Base-by-base conservation (phyloP, 2,888 invertebrate genomes). In the Agrochola lota region DNA sequence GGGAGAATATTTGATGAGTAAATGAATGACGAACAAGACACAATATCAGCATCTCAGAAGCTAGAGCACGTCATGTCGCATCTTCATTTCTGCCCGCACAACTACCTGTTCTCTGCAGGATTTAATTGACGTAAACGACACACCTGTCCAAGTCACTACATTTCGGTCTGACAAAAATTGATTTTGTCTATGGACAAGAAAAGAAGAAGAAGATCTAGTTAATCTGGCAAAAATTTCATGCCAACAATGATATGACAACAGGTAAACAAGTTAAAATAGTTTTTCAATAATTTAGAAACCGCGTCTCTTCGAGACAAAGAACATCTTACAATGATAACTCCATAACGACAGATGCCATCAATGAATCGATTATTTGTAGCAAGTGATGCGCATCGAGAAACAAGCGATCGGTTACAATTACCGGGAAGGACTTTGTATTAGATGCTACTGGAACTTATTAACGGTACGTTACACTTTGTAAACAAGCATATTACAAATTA, bases 301-400 rank as follows among this genome's bases (percentile, higher is more conserved):
- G 23, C 46, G 43, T 49, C 55, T 79, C 52, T 57, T 30, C 4
- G 23, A 64, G 49, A 78, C 83, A 82, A 69, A 77, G 69, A 74
- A 57, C 63, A 60, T 73, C 62, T 74, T 62, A 57, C 71, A 49
- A 66, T 60, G 46, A 70, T 64, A 77, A 72, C 59, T 72, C 55
- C 77, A 76, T 79, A 79, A 46, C 46, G 67, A 81, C 70, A 83
- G 77, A 83, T 80, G 69, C 12, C 75, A 85, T 86, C 78, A 87
- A 88, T 89, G 76, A 77, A 74, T 83, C 85, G 85, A 90, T 92
- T 87, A 87, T 89, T 86, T 81, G 77, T 81, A 86, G 43, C 78
- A 75, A 83, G 55, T 74, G 88, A 85, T 60, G 91, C 91, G 91
- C 59, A 57, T 68, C 79, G 78, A 80, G 77, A 75, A 62, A 81